A percentile compares a stretch with the other conserved stretches of the same genome.
Conservation (phyloP, 2,113 vertebrate species). For the Alectura lathami region DNA sequence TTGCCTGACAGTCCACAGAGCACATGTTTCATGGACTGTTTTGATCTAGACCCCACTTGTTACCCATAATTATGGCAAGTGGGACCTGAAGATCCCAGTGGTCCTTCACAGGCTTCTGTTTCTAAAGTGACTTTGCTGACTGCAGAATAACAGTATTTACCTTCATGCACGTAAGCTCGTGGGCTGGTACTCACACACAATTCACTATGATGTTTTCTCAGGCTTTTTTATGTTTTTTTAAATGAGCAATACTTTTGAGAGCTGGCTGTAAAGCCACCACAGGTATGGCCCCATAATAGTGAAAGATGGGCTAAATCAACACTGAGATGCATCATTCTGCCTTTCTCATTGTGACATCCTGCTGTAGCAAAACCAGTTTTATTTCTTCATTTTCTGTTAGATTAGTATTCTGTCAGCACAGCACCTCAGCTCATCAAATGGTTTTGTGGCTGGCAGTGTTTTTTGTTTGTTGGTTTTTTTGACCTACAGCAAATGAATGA, state of each 20-base stretch:
- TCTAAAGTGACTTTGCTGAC: neutral
- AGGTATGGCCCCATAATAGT: neutral
- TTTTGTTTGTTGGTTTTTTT: fast-evolving
- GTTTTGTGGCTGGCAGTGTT: neutral
- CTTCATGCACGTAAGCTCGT: neutral
- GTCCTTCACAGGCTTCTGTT: neutral
- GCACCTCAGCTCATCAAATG: neutral
- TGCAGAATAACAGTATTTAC: neutral
- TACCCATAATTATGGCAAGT: neutral
- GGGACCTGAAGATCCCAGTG: neutral
- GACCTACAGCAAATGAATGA: neutral
- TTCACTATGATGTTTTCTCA: neutral
- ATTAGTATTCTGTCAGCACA: neutral
- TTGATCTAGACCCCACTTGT: neutral
- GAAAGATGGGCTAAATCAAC: neutral
- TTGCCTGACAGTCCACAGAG: neutral
- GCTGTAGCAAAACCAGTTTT: neutral
- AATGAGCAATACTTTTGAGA: neutral
- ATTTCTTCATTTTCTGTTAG: neutral
- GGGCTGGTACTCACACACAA: neutral
- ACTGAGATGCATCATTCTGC: fast-evolving
- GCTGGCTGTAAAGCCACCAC: neutral
- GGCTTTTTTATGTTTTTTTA: neutral
- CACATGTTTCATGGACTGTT: neutral
- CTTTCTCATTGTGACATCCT: neutral